These are phyloP conservation scores for Progne subis DNA, from an alignment of 2,113 vertebrate species.

Conservation along the genomic window DNA sequence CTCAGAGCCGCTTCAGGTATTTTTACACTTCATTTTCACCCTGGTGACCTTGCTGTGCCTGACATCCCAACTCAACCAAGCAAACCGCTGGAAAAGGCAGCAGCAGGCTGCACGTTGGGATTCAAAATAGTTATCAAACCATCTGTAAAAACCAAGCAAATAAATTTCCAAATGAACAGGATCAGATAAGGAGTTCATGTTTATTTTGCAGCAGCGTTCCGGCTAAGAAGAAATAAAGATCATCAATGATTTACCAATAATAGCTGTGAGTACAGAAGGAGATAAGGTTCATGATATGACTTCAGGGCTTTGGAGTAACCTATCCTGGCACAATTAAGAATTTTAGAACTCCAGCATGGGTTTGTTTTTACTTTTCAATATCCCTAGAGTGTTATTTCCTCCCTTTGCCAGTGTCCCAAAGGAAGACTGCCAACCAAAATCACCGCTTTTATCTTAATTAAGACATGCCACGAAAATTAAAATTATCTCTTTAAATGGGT, in stretches of 20 bases:
- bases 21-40: not conserved
- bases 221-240: not conserved
- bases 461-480: not conserved
- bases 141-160: not conserved
- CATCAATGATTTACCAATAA: not conserved
- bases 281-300: not conserved
- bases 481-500: not conserved
- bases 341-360: not conserved
- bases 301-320: not conserved
- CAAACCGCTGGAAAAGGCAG: not conserved
- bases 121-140: not conserved
- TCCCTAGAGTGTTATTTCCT: not conserved
- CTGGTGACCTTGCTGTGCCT: not conserved
- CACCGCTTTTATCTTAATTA: not conserved
- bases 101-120: not conserved
- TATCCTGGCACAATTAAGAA: not conserved
- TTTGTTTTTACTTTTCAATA: not conserved
- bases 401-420: not conserved
- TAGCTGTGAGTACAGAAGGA: not conserved
- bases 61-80: not conserved
- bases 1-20: not conserved
- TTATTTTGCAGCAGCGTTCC: not conserved
- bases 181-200: not conserved
- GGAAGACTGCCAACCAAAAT: not conserved
- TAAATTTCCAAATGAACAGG: not conserved